A percentile compares a stretch with the other conserved stretches of the same genome.
phyloP scores from a whole-genome alignment of 2,797 vertebrate species.

The Fistularia commersonii region DNA sequence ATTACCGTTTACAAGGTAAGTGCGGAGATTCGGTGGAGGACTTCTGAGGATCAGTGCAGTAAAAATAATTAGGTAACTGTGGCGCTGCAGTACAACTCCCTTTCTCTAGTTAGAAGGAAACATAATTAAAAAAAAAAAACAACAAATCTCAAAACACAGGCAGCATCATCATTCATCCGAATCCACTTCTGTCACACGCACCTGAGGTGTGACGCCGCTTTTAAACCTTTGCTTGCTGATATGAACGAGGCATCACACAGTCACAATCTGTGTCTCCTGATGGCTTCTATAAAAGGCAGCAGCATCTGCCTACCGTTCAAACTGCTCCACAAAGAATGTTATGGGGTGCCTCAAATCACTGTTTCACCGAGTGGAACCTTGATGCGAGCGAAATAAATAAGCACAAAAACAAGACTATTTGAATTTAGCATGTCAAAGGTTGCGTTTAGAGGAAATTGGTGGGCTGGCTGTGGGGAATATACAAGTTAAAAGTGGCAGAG shows the following conservation, averaged over 20 bases:
- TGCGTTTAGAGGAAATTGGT: conserved; percentile 9
- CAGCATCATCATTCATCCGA: conserved; percentile 38
- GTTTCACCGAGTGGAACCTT: conserved; percentile 16
- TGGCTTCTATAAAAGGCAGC: conserved; percentile 14
- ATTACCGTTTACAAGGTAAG: conserved; percentile 43
- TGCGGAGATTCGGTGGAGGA: conserved; percentile 23
- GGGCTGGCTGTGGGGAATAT: conserved; percentile 10
- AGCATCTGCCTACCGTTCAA: conserved; percentile 38
- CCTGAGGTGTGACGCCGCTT: conserved; percentile 11
- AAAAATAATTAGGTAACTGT: conserved; percentile 46
- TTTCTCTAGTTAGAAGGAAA: conserved; percentile 30
- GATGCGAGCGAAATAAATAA: conserved; percentile 48
- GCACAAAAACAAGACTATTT: conserved; percentile 43
- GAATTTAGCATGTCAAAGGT: conserved; percentile 44
- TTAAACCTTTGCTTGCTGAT: conserved; percentile 16
- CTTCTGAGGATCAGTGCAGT: conserved; percentile 24
- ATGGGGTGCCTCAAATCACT: conserved; percentile 2
- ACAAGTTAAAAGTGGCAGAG: conserved; percentile 23
- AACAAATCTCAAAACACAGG: conserved; percentile 12
- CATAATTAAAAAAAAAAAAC: conserved; percentile 40
- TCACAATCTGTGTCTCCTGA: conserved; percentile 18
- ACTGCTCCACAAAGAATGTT: conserved; percentile 27
- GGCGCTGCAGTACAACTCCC: conserved; percentile 31
- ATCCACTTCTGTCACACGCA: conserved; percentile 5
- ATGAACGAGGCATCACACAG: conserved; percentile 20